phyloP scores from a whole-genome alignment of 2,888 invertebrate genomes.

The Synergus umbraculus region DNA sequence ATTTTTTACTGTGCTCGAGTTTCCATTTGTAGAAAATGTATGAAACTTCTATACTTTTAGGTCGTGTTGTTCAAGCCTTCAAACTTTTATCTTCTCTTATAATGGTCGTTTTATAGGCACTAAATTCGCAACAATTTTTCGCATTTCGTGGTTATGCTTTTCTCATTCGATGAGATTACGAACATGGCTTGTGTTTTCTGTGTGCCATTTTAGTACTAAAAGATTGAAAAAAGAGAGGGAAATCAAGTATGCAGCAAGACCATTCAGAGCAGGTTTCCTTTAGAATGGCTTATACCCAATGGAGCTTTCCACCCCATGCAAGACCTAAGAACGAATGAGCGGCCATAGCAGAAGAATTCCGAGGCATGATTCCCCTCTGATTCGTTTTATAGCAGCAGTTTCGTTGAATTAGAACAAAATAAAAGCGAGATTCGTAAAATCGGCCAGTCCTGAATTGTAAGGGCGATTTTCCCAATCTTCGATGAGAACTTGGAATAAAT shows the following conservation, averaged over 20 bases:
- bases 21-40: neutral
- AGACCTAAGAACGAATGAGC: constrained; percentile 58
- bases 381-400: constrained; percentile 71
- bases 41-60: neutral
- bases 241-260: constrained; percentile 36
- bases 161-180: constrained; percentile 19
- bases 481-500: constrained; percentile 8
- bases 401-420: constrained; percentile 68
- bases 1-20: too few species aligned
- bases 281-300: constrained; percentile 43
- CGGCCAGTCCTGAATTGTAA: constrained; percentile 20
- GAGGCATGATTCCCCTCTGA: constrained; percentile 71
- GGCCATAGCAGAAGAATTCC: constrained; percentile 60
- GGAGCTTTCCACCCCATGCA: constrained; percentile 22
- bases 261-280: constrained; percentile 48
- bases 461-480: constrained; percentile 29
- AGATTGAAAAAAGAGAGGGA: constrained; percentile 35
- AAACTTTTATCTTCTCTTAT: neutral
- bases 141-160: constrained; percentile 28
- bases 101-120: constrained; percentile 17
- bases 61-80: neutral
- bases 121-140: constrained; percentile 19
- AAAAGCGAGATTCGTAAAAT: constrained; percentile 61
- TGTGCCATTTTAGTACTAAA: constrained; percentile 31
- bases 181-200: constrained; percentile 29